Conservation (phyloP, 1,140 invertebrate species). For the Lepidurus apus region DNA sequence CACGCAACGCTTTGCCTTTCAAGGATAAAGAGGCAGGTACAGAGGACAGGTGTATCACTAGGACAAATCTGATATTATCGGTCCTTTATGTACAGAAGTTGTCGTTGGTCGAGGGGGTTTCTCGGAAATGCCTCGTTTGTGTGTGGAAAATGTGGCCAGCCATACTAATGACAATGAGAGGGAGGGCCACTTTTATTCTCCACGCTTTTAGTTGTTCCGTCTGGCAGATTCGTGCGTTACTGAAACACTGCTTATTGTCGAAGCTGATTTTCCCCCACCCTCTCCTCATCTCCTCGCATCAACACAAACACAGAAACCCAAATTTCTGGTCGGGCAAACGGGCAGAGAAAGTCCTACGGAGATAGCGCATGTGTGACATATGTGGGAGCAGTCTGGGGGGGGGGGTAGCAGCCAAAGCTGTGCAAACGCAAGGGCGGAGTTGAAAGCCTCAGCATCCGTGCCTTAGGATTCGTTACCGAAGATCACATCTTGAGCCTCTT, state of each 20-base stretch:
- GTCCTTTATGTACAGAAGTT: no score
- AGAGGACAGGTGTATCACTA: no score
- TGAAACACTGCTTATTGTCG: not conserved
- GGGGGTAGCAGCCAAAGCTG: not conserved
- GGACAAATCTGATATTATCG: no score
- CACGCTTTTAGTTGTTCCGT: not conserved
- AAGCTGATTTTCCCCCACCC: not conserved
- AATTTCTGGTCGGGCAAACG: not conserved
- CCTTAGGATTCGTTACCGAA: conserved; percentile 21
- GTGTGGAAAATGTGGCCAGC: no score
- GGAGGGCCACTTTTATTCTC: no score
- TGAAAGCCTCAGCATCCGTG: conserved; percentile 5
- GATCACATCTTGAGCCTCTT: conserved; percentile 8
- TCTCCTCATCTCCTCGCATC: not conserved
- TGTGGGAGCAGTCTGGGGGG: not conserved
- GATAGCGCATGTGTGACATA: not conserved
- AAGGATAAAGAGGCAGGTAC: no score
- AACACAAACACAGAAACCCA: not conserved
- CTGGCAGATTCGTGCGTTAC: not conserved
- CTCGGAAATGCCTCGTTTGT: no score
- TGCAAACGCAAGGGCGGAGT: conserved; percentile 17
- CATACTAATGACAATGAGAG: not conserved
- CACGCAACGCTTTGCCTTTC: no score
- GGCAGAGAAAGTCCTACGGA: not conserved
- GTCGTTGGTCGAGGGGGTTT: no score